These are phyloP conservation scores for Aphelenchoides fujianensis DNA, from an alignment of 1,140 invertebrate genomes.

Conservation along the genomic window DNA sequence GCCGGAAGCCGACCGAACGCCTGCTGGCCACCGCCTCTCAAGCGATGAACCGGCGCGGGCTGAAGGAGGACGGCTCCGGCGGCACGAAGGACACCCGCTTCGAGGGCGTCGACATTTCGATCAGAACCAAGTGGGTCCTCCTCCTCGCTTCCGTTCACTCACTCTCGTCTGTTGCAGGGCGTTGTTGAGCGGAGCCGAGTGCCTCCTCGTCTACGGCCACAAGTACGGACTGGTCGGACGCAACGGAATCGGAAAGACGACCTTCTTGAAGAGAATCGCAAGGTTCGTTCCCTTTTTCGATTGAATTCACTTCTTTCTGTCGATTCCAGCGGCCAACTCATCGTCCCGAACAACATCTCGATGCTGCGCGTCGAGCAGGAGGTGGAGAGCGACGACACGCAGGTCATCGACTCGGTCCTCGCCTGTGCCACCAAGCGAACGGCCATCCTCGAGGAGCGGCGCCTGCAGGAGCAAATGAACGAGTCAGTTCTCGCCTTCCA, in stretches of 20 bases:
- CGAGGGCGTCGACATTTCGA: slow-evolving; percentile 96
- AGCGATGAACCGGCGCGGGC: slow-evolving; percentile 88
- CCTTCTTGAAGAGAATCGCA: slow-evolving; percentile 43
- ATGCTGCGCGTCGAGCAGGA: slow-evolving; percentile 98
- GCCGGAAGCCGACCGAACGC: slow-evolving; percentile 18
- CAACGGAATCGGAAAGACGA: slow-evolving; percentile 71
- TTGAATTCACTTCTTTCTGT: slow-evolving; percentile 20
- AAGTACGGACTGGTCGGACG: slow-evolving; percentile 89
- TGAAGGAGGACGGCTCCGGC: slow-evolving; percentile 75
- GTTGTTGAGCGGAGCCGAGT: slow-evolving; percentile 75
- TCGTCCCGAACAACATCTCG: slow-evolving; percentile 85
- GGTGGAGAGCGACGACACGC: slow-evolving; percentile 87
- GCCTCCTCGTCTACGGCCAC: slow-evolving; percentile 81
- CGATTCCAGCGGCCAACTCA: slow-evolving; percentile 69
- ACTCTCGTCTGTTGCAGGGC: too few species aligned
- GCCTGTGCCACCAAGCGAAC: slow-evolving; percentile 83
- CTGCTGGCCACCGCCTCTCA: slow-evolving; percentile 68
- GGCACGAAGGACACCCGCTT: slow-evolving; percentile 81
- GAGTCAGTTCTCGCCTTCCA: slow-evolving; percentile 41
- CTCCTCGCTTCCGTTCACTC: too few species aligned
- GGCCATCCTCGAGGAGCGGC: slow-evolving; percentile 75
- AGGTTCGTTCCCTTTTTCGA: slow-evolving; percentile 17
- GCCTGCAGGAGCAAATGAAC: slow-evolving; percentile 64
- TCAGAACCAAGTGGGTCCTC: slow-evolving; percentile 71
- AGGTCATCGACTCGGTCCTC: slow-evolving; percentile 85